These are phyloP conservation scores for Campoletis sonorensis DNA, from an alignment of 1,140 invertebrate genomes.

Conservation along the genomic window DNA sequence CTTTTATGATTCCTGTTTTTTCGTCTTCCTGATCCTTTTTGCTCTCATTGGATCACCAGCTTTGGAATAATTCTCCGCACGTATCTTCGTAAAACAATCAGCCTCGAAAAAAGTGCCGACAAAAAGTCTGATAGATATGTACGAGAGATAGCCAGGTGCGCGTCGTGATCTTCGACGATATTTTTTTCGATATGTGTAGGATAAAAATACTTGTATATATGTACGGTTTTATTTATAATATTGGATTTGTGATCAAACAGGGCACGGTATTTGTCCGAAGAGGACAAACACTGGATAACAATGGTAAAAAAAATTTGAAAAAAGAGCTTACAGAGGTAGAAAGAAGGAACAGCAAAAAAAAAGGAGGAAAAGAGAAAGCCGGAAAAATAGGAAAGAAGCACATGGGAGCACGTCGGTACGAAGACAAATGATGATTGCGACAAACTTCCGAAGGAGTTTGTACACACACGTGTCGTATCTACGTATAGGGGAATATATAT, in stretches of 20 bases:
- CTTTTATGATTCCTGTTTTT: neutral
- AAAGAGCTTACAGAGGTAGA: conserved; percentile 40
- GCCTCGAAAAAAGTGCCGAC: too few species aligned
- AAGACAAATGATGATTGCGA: conserved; percentile 48
- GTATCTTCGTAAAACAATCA: conserved; percentile 47
- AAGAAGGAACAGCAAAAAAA: conserved; percentile 38
- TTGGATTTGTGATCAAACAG: conserved; percentile 31
- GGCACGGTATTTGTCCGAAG: neutral
- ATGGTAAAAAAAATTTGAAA: neutral
- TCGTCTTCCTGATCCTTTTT: neutral
- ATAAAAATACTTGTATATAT: neutral
- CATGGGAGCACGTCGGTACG: conserved; percentile 31
- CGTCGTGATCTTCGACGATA: too few species aligned
- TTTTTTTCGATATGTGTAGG: too few species aligned
- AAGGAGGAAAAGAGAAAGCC: conserved; percentile 27
- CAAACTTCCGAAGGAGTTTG: conserved; percentile 41
- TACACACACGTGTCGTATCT: conserved; percentile 31
- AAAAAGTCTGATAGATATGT: too few species aligned
- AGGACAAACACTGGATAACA: neutral
- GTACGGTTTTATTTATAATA: neutral
- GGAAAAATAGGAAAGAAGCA: conserved; percentile 45
- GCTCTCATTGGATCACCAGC: neutral
- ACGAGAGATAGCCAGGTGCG: too few species aligned
- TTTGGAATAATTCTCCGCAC: conserved; percentile 56
- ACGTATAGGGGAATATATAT: neutral